Percentiles rank a stretch among this genome's conserved stretches.
These are phyloP conservation scores for Thereva nobilitata DNA, from an alignment of 2,888 invertebrate species.

Conservation along the genomic window DNA sequence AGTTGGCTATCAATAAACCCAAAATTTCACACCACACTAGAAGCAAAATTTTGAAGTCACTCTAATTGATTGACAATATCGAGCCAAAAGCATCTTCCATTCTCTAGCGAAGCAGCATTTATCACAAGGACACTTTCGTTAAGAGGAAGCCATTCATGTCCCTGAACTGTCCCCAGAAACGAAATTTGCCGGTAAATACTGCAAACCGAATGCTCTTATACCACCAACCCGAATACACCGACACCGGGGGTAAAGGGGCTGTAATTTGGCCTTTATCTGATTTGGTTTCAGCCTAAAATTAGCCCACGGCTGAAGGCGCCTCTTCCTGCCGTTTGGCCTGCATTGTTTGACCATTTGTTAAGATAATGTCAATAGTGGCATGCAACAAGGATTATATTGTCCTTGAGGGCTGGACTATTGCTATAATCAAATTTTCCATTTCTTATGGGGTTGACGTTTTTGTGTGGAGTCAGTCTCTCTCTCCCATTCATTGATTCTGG, in stretches of 20 bases:
- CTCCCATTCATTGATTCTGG: no score
- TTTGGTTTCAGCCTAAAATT: conserved; percentile 9
- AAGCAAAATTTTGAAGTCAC: conserved; percentile 6
- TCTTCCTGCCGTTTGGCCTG: not conserved
- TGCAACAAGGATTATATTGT: conserved; percentile 10
- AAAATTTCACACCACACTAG: not conserved
- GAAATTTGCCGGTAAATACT: conserved; percentile 1
- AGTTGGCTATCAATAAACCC: not conserved
- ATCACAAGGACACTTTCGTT: conserved; percentile 28
- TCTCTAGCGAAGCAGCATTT: conserved; percentile 11
- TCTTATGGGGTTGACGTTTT: no score
- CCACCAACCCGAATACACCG: no score
- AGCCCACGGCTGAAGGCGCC: conserved; percentile 1
- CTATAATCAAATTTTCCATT: no score
- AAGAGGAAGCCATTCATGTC: conserved; percentile 19
- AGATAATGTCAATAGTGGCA: conserved; percentile 23
- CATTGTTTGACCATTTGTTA: conserved; percentile 11
- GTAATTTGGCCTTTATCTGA: conserved; percentile 12
- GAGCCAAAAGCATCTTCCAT: conserved; percentile 10
- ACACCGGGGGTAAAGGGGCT: no score
- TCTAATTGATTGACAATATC: conserved; percentile 29
- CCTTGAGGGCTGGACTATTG: no score
- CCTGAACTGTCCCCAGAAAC: conserved; percentile 5
- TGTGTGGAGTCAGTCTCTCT: no score
- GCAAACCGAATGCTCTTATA: conserved; percentile 1